Conservation (phyloP, 1,140 invertebrate species). For the Megalopta genalis region DNA sequence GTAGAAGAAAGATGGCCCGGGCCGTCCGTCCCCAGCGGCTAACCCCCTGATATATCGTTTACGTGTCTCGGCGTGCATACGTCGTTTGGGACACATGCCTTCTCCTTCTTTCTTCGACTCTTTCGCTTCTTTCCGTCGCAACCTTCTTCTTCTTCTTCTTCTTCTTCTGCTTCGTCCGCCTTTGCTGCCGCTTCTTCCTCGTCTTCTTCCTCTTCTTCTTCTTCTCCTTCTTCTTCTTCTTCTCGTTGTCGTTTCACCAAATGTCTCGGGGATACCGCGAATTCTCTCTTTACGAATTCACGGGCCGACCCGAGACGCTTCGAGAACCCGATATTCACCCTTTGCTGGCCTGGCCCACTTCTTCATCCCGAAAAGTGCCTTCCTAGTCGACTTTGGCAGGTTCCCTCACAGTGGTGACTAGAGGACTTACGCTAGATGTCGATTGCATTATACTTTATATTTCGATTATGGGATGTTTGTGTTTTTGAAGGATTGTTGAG, state of each 20-base stretch:
- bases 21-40: slow-evolving; percentile 79
- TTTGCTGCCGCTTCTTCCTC: slow-evolving; percentile 14
- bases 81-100: slow-evolving; percentile 79
- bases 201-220: no score
- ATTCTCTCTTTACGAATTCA: slow-evolving; percentile 78
- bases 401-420: no score
- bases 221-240: slow-evolving; percentile 1
- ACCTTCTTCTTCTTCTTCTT: slow-evolving; percentile 7
- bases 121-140: slow-evolving; percentile 18
- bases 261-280: slow-evolving; percentile 60
- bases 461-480: no score
- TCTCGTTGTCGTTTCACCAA: slow-evolving; percentile 22
- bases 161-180: not conserved
- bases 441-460: no score
- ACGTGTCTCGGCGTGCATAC: slow-evolving; percentile 79
- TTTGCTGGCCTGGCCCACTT: slow-evolving; percentile 37
- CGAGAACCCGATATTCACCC: slow-evolving; percentile 52
- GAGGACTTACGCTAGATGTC: no score
- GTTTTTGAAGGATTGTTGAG: no score
- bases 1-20: slow-evolving; percentile 79
- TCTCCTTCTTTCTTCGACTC: slow-evolving; percentile 56
- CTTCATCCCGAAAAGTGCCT: not conserved
- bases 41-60: slow-evolving; percentile 81
- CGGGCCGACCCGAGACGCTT: slow-evolving; percentile 65
- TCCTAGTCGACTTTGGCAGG: no score